These are phyloP conservation scores for Diplodus sargus DNA, from an alignment of 2,797 vertebrate species.

Conservation along the genomic window DNA sequence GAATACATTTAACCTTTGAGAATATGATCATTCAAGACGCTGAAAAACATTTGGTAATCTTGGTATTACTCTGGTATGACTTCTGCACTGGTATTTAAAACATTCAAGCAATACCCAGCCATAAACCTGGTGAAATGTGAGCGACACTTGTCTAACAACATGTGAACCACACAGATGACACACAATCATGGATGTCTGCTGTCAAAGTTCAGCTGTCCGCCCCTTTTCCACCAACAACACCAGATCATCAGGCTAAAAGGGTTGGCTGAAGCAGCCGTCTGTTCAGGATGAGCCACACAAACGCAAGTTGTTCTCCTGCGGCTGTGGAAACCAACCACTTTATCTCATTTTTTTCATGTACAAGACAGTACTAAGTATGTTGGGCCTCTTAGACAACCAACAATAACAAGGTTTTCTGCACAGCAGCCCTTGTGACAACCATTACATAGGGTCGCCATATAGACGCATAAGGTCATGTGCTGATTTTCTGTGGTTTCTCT, in stretches of 20 bases:
- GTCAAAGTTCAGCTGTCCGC: not conserved
- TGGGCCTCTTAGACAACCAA: not conserved
- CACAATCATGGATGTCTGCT: not conserved
- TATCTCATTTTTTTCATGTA: conserved; percentile 1
- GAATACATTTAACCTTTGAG: not conserved
- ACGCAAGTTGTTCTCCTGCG: not conserved
- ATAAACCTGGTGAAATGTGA: not conserved
- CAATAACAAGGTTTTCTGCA: conserved; percentile 40
- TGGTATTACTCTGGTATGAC: not conserved
- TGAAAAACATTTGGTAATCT: not conserved
- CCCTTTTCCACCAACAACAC: not conserved
- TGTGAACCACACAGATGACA: not conserved
- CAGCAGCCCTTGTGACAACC: conserved; percentile 31
- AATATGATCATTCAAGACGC: not conserved
- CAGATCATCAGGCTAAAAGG: not conserved
- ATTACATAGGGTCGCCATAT: conserved; percentile 33
- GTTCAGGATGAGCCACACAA: not conserved
- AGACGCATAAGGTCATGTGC: conserved; percentile 34
- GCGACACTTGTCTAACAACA: not conserved
- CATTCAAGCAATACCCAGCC: not conserved
- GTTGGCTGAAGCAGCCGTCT: not conserved
- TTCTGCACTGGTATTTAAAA: not conserved
- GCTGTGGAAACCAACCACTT: not conserved
- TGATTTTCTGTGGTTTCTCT: conserved; percentile 25
- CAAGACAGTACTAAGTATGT: conserved; percentile 15